A percentile compares a stretch with the other conserved stretches of the same genome.
These are phyloP conservation scores for Aplocera efformata DNA, from an alignment of 2,888 invertebrate species.

Conservation along the genomic window DNA sequence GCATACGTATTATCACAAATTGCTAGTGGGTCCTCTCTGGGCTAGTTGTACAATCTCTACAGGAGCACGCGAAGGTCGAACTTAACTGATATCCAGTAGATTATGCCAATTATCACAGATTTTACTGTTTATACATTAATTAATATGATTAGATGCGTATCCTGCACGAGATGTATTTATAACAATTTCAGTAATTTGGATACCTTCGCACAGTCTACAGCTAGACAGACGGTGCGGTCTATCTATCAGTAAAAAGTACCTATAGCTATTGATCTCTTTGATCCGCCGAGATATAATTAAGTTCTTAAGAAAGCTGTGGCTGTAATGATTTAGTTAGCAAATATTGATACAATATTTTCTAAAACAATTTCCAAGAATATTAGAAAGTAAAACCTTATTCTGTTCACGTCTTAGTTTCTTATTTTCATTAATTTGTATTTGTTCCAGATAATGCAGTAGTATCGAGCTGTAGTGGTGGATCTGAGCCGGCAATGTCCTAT, in stretches of 20 bases:
- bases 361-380: too few relatives aligned
- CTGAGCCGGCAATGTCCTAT: conserved; percentile 35
- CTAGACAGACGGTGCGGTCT: too few relatives aligned
- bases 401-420: background rate
- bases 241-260: too few relatives aligned
- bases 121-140: conserved; percentile 12
- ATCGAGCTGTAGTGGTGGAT: conserved; percentile 14
- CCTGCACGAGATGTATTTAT: conserved; percentile 22
- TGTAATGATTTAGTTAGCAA: too few relatives aligned
- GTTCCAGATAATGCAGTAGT: conserved; percentile 37
- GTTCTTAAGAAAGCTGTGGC: too few relatives aligned
- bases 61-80: conserved; percentile 24
- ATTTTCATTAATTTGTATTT: conserved; percentile 25
- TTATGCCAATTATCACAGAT: conserved; percentile 16
- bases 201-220: conserved; percentile 6
- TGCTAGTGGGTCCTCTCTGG: conserved; percentile 1
- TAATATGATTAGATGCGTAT: conserved; percentile 16
- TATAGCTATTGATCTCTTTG: too few relatives aligned
- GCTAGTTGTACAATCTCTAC: background rate
- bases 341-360: too few relatives aligned
- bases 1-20: conserved; percentile 2
- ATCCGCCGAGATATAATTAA: too few relatives aligned
- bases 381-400: too few relatives aligned
- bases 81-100: conserved; percentile 11
- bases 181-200: conserved; percentile 1